Conservation (phyloP, 2,797 vertebrate species). For the Morelia viridis region DNA sequence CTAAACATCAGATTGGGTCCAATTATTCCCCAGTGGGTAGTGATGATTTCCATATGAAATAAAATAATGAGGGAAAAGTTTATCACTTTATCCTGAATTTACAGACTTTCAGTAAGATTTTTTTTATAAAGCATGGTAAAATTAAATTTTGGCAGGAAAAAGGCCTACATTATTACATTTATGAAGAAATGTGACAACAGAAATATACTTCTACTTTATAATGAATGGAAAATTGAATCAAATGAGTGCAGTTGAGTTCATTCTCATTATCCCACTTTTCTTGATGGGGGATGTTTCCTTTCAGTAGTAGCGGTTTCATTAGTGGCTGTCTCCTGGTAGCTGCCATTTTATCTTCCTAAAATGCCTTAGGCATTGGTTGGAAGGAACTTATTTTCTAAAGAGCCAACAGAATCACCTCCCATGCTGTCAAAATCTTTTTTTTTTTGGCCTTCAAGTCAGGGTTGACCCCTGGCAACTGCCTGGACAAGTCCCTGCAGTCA, state of each 20-base stretch:
- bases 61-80: background rate
- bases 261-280: background rate
- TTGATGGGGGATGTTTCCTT: background rate
- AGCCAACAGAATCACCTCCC: background rate
- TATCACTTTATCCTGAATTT: constrained; percentile 14
- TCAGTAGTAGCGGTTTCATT: background rate
- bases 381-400: background rate
- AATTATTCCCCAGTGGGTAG: background rate
- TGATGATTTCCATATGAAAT: background rate
- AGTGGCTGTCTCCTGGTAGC: background rate
- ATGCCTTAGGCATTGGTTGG: background rate
- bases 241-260: background rate
- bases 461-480: background rate
- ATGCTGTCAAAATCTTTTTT: background rate
- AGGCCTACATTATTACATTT: constrained; percentile 12
- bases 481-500: background rate
- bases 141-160: constrained; percentile 22
- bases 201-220: background rate
- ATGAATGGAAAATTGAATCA: background rate
- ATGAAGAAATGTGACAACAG: background rate
- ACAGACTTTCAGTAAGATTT: background rate
- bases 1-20: background rate
- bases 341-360: background rate
- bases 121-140: background rate
- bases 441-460: background rate